Base-by-base conservation (phyloP, 2,113 vertebrate genomes). In the Chloroceryle aenea region DNA sequence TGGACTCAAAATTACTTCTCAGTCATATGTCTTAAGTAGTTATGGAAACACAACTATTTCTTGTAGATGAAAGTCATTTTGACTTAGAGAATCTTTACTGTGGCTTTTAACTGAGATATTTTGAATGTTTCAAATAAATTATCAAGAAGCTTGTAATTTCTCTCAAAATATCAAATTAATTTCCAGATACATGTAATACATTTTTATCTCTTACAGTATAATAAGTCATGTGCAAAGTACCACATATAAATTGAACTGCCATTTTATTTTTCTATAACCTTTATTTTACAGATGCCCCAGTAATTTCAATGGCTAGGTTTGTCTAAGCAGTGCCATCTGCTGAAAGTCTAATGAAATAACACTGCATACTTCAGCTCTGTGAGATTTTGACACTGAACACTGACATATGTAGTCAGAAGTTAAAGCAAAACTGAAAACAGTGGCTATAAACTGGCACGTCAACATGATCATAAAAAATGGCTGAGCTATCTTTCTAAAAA, bases 251-350 rank as follows among this genome's bases (percentile, higher is more conserved):
- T 55, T 14, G 42, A 76, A 75, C n/a, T 82, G 63, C 52, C 50
- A 50, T 75, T 71, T 83, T 74, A 13, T 12, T 88, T 75, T n/a
- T 36, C 93, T 81, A 26, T 23, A 90, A 77, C 13, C 52, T 40
- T 15, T 78, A 25, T 21, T 86, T 89, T n/a, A 59, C 45, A 59
- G 20, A 45, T 6, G 25, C 2, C 9, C 32, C 56, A 74, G 11
- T 6, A 62, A 64, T 66, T 77, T 36, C 29, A 59, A 9, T 1
- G 42, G 32, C 34, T 75, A 34, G 7, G 8, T 56, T 76, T 92
- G 79, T 47, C 38, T 89, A 77, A 82, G 83, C 88, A 90, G 92
- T 63, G 96, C 97, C 96, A 97, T 22, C 96, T 97, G 86, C 90
- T 96, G 96, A 95, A 92, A 36, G 52, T 12, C 12, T 16, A 25